phyloP scores from a whole-genome alignment of 2,888 invertebrate species.

The Zygaena filipendulae region DNA sequence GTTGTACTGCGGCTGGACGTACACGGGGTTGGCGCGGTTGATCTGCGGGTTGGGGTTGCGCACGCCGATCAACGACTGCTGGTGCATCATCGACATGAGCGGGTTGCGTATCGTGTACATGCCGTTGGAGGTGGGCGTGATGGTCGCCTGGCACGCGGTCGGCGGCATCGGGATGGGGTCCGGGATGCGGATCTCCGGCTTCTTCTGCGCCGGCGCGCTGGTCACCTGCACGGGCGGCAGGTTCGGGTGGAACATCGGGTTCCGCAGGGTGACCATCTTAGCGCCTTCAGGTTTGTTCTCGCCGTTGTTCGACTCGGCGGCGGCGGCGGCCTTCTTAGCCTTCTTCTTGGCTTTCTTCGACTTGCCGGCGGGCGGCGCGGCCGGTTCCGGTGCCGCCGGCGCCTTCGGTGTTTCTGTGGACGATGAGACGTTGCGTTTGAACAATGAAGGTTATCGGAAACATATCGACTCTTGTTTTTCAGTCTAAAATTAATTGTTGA shows the following conservation, averaged over 20 bases:
- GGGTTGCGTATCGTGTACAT: slow-evolving; percentile 90
- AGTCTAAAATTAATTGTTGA: too few relatives aligned
- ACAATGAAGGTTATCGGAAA: neutral
- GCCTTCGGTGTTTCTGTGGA: slow-evolving; percentile 47
- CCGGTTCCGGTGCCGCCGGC: slow-evolving; percentile 32
- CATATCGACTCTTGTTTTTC: too few relatives aligned
- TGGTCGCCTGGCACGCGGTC: slow-evolving; percentile 55
- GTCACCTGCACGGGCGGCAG: slow-evolving; percentile 45
- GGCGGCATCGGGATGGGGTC: slow-evolving; percentile 62
- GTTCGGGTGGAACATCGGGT: slow-evolving; percentile 79
- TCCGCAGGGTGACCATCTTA: slow-evolving; percentile 81
- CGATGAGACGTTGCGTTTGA: too few relatives aligned
- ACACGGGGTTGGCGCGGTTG: slow-evolving; percentile 24
- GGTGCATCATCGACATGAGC: slow-evolving; percentile 65
- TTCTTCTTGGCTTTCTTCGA: slow-evolving; percentile 64
- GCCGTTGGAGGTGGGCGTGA: slow-evolving; percentile 68
- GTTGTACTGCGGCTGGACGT: slow-evolving; percentile 32
- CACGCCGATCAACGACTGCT: slow-evolving; percentile 43
- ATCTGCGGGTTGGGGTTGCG: slow-evolving; percentile 26
- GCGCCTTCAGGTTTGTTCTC: slow-evolving; percentile 44
- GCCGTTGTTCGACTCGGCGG: slow-evolving; percentile 27
- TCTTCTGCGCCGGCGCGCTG: slow-evolving; percentile 30
- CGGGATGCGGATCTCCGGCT: slow-evolving; percentile 45
- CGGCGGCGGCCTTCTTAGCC: slow-evolving; percentile 51
- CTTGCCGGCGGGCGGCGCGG: slow-evolving; percentile 27